phyloP scores from a whole-genome alignment of 92 coral and sea anemone genomes.

The Palythoa heliodiscus region DNA sequence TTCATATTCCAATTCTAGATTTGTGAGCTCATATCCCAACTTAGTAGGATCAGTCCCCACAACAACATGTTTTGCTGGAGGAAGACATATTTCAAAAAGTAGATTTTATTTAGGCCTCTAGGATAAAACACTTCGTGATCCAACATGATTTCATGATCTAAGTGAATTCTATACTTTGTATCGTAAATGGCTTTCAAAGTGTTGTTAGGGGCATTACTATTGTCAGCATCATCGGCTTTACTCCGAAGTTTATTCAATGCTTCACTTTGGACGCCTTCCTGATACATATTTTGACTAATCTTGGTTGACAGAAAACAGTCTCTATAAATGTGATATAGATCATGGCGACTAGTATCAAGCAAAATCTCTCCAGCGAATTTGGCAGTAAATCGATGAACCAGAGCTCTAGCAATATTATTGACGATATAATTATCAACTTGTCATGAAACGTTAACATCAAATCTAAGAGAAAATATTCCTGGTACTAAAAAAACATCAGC shows the following conservation, averaged over 20 bases:
- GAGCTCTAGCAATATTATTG: slow-evolving; percentile 12
- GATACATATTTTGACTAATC: background rate
- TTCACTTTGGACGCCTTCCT: background rate
- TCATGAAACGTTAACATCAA: slow-evolving; percentile 17
- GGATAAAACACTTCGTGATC: background rate
- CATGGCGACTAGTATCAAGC: background rate
- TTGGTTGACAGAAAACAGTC: background rate
- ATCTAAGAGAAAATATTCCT: background rate
- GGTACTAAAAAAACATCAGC: too few species aligned
- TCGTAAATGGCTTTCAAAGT: background rate
- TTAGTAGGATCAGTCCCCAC: too few species aligned
- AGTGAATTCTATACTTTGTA: background rate
- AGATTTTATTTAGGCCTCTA: too few species aligned
- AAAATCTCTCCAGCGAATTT: background rate
- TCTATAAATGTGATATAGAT: background rate
- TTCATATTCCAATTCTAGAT: background rate
- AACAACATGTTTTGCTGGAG: too few species aligned
- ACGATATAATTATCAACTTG: slow-evolving; percentile 10
- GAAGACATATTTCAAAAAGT: too few species aligned
- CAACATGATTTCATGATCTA: background rate
- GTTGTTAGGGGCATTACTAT: too few species aligned
- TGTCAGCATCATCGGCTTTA: background rate
- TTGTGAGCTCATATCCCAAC: too few species aligned
- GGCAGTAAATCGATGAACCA: background rate
- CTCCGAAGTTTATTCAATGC: background rate